Percentiles rank a stretch among this genome's conserved stretches.
phyloP scores from a whole-genome alignment of 2,797 vertebrate genomes.

The Ibycter americanus region DNA sequence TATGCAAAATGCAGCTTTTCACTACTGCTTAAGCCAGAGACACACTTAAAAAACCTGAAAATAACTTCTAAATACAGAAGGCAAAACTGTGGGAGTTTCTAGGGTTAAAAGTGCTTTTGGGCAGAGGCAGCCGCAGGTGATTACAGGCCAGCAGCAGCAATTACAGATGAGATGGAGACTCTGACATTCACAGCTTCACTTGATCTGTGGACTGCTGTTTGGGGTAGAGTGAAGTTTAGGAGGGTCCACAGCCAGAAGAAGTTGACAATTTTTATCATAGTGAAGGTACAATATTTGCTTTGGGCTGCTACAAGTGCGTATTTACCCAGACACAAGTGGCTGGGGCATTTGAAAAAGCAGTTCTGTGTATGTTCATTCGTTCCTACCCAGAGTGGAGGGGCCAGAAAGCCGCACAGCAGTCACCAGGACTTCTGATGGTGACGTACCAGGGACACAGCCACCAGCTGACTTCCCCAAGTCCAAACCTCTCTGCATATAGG shows the following conservation, averaged over 20 bases:
- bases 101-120: neutral
- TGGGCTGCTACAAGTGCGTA: neutral
- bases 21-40: neutral
- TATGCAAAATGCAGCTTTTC: neutral
- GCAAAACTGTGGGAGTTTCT: neutral
- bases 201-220: neutral
- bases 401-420: neutral
- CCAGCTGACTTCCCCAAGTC: neutral
- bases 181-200: neutral
- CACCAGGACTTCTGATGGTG: neutral
- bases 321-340: neutral
- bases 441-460: rapidly evolving
- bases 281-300: neutral
- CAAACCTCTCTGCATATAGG: neutral
- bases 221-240: neutral
- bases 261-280: rapidly evolving
- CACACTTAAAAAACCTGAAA: neutral
- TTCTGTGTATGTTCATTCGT: neutral
- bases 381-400: neutral
- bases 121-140: neutral
- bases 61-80: neutral
- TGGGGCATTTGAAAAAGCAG: neutral
- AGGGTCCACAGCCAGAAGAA: neutral
- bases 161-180: neutral
- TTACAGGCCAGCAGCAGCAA: neutral